Evolutionary conservation across 92 coral and sea anemone species (phyloP).

Genomic region (Phenganax subtilis): DNA sequence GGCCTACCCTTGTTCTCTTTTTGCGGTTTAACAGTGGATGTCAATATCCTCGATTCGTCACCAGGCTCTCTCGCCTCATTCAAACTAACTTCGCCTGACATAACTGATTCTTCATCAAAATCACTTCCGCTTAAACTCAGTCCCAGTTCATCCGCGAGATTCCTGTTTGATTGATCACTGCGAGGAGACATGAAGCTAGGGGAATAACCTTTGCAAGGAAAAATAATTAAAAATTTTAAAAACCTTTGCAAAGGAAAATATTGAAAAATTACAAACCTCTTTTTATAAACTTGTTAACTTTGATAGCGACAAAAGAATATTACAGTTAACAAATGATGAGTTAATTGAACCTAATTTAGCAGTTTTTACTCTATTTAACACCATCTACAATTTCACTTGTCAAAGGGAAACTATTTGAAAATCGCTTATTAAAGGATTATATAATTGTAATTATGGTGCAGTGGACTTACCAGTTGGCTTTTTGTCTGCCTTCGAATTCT

Average conservation of each 20-base stretch:
- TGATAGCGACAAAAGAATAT: no score
- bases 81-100: conserved; percentile 59
- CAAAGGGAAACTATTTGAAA: no score
- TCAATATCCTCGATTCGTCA: conserved; percentile 43
- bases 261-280: background rate
- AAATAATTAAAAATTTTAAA: background rate
- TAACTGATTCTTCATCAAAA: conserved; percentile 44
- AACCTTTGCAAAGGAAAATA: background rate
- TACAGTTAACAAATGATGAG: no score
- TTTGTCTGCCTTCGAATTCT: background rate
- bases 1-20: conserved; percentile 12
- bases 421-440: no score
- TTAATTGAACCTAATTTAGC: no score
- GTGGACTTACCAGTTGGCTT: background rate
- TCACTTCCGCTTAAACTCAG: conserved; percentile 46
- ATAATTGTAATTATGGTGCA: no score
- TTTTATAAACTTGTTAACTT: background rate
- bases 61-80: conserved; percentile 43
- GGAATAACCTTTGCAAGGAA: conserved; percentile 13
- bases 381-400: no score
- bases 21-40: conserved; percentile 51
- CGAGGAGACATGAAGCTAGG: conserved; percentile 23
- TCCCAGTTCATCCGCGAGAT: conserved; percentile 42
- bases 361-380: no score
- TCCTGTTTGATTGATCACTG: conserved; percentile 30